Evolutionary conservation across 2,888 invertebrate species (phyloP).

Genomic region (Mimachlamys varia): DNA sequence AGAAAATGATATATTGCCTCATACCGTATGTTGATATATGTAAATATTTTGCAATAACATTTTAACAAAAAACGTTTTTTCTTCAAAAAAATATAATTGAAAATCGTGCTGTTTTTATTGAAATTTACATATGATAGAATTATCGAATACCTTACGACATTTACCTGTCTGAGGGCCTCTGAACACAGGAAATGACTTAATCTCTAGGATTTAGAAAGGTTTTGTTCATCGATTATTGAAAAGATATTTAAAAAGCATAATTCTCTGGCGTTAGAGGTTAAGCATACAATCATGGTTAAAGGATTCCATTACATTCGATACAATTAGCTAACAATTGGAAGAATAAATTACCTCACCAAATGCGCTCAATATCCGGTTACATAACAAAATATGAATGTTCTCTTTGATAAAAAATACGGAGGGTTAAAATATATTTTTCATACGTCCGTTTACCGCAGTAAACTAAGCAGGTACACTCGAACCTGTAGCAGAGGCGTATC

Average conservation of each 20-base stretch:
- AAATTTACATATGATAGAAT: neutral
- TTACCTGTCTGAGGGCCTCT: neutral
- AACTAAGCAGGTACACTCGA: neutral
- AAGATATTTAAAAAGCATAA: conserved; percentile 26
- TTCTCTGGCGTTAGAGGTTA: conserved; percentile 2
- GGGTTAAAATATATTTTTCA: neutral
- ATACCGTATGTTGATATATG: neutral
- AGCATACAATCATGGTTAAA: neutral
- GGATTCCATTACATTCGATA: neutral
- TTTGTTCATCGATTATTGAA: conserved; percentile 36
- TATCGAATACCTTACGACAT: neutral
- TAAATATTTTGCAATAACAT: conserved; percentile 15
- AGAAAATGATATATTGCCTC: neutral
- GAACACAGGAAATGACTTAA: conserved; percentile 14
- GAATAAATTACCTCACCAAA: conserved; percentile 4
- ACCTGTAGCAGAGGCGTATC: neutral
- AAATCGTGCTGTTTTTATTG: conserved; percentile 11
- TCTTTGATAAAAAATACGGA: neutral
- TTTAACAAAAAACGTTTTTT: neutral
- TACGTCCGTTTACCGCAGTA: neutral
- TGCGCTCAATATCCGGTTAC: conserved; percentile 9
- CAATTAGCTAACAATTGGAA: neutral
- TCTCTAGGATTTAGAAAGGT: neutral
- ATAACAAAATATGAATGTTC: conserved; percentile 1
- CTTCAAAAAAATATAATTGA: neutral